Base-by-base conservation (phyloP, 2,113 vertebrate genomes). In the Anguilla japonica region DNA sequence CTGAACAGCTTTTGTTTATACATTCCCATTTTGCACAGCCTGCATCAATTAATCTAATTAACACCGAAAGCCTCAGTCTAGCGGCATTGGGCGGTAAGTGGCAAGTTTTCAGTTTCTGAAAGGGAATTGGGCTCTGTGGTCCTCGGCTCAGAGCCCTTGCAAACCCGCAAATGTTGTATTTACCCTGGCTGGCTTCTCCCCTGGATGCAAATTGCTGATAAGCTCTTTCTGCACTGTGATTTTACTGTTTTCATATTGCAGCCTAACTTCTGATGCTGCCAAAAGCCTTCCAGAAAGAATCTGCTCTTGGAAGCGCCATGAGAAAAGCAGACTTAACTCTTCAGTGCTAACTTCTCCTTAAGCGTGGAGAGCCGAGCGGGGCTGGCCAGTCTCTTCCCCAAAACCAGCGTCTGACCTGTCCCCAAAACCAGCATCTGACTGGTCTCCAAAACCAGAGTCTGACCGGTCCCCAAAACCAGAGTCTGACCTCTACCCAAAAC, bases 21-120 rank as follows among this genome's bases (percentile, higher is more conserved):
- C 89, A 88, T 92, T 91, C 90, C 46, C 22, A 87, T 88, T 40
- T 40, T 88, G 85, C 41, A 83, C 89, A 90, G 87, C 87, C 87
- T 79, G 82, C 89, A 82, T 90, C 78, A 50, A 60, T 93, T 91
- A 89, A 89, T 85, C 92, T 92, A 92, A 94, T 92, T 92, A 91
- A 89, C 87, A 89, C 86, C 88, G 88, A 90, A 53, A 92, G 88
- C 90, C 87, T 84, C 81, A 85, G 82, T 41, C 56, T 82, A 53
- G 82, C 82, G 87, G 81, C 5, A 83, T 86, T 16, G 86, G 84
- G 60, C 90, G 82, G 87, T 91, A 88, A 90, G 90, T 88, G 90
- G 88, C 84, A 89, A 85, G 79, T 5, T 20, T 81, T 40, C 79
- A 43, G 41, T 41, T 81, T 81, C 41, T 41, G 3, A 43, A 41